Base-by-base conservation (phyloP, 2,113 vertebrate species). In the Colistium nudipinnis region DNA sequence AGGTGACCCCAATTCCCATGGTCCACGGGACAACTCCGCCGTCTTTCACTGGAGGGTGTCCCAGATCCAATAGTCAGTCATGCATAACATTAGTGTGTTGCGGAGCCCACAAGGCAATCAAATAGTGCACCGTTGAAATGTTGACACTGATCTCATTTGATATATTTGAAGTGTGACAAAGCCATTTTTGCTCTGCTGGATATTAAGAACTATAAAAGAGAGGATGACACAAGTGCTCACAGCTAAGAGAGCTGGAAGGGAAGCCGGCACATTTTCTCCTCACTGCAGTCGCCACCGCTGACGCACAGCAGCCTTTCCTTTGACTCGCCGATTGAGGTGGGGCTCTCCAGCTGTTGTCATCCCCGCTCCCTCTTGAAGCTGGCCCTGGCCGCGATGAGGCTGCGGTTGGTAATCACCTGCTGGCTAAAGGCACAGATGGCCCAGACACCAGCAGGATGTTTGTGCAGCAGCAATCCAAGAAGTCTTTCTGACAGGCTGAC, bases 121-220 rank as follows among this genome's bases (percentile, higher is more conserved):
- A 84, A 86, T 57, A 77, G 78, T 64, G 43, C 76, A 79, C 70
- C 45, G 70, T 61, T 13, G 71, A 89, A 82, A 86, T 82, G 83
- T 83, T 86, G 85, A 90, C 90, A 89, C 75, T 88, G 88, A 89
- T 86, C 84, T 87, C 81, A 82, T 88, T 84, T 88, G 87, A 89
- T 88, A 79, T 83, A 85, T 84, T 44, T 87, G 60, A 81, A 83
- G 83, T 87, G 83, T 88, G 86, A 88, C 89, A 76, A 89, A 90
- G 69, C 62, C 83, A 76, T 80, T 87, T 89, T 89, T 85, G 70
- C 87, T 84, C 78, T 30, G 63, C 69, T 77, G 77, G 76, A 90
- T 87, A 69, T 79, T 75, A 80, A 70, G 49, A 69, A 79, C 68
- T 64, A 59, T 55, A 72, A 79, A 76, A 74, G 70, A 73, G 59